phyloP scores from a whole-genome alignment of 2,797 vertebrate genomes.

The Dendrocincla tyrannina region DNA sequence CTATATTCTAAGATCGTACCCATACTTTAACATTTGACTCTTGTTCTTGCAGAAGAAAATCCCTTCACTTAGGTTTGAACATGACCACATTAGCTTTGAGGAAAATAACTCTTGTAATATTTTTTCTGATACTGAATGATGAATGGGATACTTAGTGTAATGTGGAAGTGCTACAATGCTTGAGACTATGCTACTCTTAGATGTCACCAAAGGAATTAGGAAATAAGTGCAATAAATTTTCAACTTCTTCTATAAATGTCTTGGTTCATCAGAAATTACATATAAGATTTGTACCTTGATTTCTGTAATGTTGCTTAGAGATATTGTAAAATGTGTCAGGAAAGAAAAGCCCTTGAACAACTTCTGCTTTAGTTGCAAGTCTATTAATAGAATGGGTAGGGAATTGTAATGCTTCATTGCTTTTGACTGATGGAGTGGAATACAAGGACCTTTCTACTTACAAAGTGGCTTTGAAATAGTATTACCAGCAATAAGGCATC shows the following conservation, averaged over 20 bases:
- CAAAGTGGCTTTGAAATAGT: conserved; percentile 62
- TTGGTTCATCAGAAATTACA: conserved; percentile 1
- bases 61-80: not conserved
- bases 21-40: not conserved
- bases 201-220: not conserved
- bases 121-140: not conserved
- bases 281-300: conserved; percentile 35
- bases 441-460: conserved; percentile 52
- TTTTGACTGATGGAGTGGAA: conserved; percentile 62
- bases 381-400: conserved; percentile 68
- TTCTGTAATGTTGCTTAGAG: conserved; percentile 15
- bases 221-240: conserved; percentile 33
- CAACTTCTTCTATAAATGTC: conserved; percentile 19
- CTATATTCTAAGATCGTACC: not conserved
- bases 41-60: not conserved
- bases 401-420: conserved; percentile 63
- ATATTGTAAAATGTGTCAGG: conserved; percentile 42
- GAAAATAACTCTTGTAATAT: not conserved
- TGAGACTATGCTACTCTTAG: not conserved
- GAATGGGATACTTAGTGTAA: not conserved
- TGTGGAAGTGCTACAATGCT: not conserved
- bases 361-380: conserved; percentile 62
- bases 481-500: conserved; percentile 16
- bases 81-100: not conserved
- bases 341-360: conserved; percentile 65